These are phyloP conservation scores for Pangasianodon gigas DNA, from an alignment of 2,113 vertebrate species.

Conservation along the genomic window DNA sequence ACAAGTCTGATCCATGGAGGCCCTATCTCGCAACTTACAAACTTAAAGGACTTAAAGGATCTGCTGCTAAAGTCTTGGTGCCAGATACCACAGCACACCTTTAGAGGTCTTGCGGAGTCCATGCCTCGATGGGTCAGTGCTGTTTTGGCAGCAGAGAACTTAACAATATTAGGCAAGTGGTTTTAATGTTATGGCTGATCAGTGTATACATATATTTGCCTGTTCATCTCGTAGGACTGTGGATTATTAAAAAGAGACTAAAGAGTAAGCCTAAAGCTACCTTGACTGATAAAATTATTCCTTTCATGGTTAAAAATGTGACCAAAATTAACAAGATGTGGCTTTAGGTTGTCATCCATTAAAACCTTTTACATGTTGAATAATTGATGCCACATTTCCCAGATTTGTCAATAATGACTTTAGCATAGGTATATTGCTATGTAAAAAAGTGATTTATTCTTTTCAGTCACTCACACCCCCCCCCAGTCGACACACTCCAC, in stretches of 20 bases:
- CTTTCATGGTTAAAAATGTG: neutral
- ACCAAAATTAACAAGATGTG: neutral
- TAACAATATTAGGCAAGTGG: no score
- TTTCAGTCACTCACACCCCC: slow-evolving; percentile 74
- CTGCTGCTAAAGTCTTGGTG: no score
- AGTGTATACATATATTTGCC: no score
- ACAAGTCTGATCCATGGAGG: no score
- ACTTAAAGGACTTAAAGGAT: no score
- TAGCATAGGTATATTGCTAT: slow-evolving; percentile 36
- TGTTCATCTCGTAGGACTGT: no score
- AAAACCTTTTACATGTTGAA: neutral
- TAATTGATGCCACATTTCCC: neutral
- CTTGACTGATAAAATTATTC: neutral
- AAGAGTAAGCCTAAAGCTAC: neutral
- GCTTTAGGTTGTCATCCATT: neutral
- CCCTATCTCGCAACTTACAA: no score
- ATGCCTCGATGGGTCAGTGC: no score
- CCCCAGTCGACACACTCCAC: slow-evolving; percentile 92
- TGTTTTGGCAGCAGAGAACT: no score
- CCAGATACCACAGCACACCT: no score
- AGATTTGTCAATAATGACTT: slow-evolving; percentile 2
- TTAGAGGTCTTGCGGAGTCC: no score
- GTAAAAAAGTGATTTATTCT: slow-evolving; percentile 19
- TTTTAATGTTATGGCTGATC: no score
- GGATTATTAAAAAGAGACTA: neutral